These are phyloP conservation scores for Wasmannia auropunctata DNA, from an alignment of 1,140 invertebrate species.

Conservation along the genomic window DNA sequence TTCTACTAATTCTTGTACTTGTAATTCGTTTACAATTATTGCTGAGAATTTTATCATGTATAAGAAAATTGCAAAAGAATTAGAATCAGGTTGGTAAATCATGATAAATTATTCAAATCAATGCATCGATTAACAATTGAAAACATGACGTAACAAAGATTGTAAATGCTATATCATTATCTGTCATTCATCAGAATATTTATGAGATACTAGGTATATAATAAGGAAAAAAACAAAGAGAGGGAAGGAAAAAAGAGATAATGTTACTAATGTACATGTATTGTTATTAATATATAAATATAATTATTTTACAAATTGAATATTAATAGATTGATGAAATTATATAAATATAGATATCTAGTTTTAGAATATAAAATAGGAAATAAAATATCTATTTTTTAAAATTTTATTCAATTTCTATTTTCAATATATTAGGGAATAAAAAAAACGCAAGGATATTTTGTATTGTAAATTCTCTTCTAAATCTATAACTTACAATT, in stretches of 20 bases:
- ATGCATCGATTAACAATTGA: neutral
- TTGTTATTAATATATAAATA: neutral
- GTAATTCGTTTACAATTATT: constrained; percentile 19
- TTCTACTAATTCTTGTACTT: no score
- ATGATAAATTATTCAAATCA: neutral
- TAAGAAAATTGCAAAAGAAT: neutral
- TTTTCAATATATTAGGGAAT: neutral
- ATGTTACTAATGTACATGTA: no score
- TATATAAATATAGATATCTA: neutral
- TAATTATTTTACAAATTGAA: neutral
- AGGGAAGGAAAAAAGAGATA: neutral
- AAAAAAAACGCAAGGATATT: neutral
- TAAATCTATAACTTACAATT: neutral
- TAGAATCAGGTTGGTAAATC: neutral
- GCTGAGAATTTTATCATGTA: neutral
- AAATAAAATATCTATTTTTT: neutral
- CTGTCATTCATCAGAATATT: neutral
- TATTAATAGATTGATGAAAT: neutral
- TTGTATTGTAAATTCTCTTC: neutral
- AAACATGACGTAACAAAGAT: neutral
- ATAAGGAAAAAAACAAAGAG: neutral
- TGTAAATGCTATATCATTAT: neutral
- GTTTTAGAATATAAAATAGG: neutral
- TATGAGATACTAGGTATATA: neutral
- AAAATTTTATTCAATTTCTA: neutral